These are phyloP conservation scores for Centropyge bicolor DNA, from an alignment of 2,797 vertebrate species.

Conservation along the genomic window DNA sequence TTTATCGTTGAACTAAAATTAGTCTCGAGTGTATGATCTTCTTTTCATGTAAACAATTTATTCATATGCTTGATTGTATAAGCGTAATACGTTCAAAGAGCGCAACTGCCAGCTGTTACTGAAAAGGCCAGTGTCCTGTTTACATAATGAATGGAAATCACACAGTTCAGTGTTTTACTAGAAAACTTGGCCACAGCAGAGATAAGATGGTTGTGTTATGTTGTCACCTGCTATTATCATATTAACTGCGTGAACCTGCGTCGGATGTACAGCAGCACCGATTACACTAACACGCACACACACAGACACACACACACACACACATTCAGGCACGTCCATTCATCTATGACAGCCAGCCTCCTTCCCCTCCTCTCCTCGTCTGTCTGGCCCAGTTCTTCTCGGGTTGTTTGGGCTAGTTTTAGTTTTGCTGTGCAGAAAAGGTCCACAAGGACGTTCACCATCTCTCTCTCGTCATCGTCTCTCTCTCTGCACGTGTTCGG, in stretches of 20 bases:
- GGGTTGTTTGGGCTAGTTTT: constrained; percentile 3
- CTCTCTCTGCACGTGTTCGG: constrained; percentile 3
- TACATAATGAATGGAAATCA: constrained; percentile 50
- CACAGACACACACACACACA: background rate
- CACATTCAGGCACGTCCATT: background rate
- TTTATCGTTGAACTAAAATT: background rate
- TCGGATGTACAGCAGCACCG: background rate
- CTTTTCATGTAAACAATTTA: constrained; percentile 8
- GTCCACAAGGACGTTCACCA: background rate
- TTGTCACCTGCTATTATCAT: constrained; percentile 7
- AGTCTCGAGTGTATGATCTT: background rate
- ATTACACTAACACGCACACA: background rate
- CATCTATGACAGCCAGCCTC: background rate
- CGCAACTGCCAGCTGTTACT: constrained; percentile 39
- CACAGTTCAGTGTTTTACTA: constrained; percentile 26
- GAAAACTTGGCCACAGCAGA: constrained; percentile 1
- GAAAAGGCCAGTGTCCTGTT: constrained; percentile 35
- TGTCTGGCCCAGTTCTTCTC: constrained; percentile 40
- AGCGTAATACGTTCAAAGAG: constrained; percentile 1
- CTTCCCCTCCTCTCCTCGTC: background rate
- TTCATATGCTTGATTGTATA: constrained; percentile 14
- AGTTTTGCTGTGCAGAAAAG: background rate
- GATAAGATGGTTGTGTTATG: constrained; percentile 25
- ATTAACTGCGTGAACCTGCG: constrained; percentile 12
- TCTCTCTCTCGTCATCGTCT: background rate